Percentiles rank a stretch among this genome's conserved stretches.
phyloP scores from a whole-genome alignment of 2,888 invertebrate species.

The Caenorhabditis becei region DNA sequence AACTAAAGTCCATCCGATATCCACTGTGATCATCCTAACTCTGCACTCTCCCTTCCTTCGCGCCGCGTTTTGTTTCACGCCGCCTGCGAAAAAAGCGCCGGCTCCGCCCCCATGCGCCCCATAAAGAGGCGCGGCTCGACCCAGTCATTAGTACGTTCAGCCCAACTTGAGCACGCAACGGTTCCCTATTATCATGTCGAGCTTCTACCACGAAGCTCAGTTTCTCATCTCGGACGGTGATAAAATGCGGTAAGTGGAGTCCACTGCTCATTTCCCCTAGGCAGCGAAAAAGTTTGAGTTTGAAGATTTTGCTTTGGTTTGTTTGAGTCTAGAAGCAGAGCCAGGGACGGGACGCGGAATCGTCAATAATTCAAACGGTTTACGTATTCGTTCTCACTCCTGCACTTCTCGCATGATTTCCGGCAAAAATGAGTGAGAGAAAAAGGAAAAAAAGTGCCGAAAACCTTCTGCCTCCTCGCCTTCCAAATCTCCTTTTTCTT shows the following conservation, averaged over 20 bases:
- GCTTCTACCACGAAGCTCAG: constrained; percentile 41
- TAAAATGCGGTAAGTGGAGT: constrained; percentile 44
- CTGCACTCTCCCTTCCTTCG: constrained; percentile 10
- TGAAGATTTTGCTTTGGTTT: too few species aligned
- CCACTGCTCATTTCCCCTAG: background rate
- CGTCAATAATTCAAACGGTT: constrained; percentile 53
- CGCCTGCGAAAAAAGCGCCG: constrained; percentile 14
- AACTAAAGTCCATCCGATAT: background rate
- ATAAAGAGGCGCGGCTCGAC: constrained; percentile 7
- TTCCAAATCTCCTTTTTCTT: constrained; percentile 15
- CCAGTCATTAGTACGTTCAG: constrained; percentile 40
- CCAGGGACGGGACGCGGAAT: background rate
- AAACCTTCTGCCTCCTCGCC: background rate
- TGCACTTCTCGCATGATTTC: constrained; percentile 55
- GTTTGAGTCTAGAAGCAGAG: too few species aligned
- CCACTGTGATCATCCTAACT: too few species aligned
- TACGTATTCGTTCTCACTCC: constrained; percentile 44
- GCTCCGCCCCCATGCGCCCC: constrained; percentile 29
- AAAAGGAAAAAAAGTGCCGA: background rate
- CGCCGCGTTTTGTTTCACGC: constrained; percentile 43
- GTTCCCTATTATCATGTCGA: constrained; percentile 23
- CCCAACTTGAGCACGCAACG: constrained; percentile 16
- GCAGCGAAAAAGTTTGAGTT: too few species aligned
- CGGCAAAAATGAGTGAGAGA: constrained; percentile 33
- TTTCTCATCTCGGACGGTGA: constrained; percentile 47